Base-by-base conservation (phyloP, 64 coral and sea anemone species). In the Montipora efflorescens region DNA sequence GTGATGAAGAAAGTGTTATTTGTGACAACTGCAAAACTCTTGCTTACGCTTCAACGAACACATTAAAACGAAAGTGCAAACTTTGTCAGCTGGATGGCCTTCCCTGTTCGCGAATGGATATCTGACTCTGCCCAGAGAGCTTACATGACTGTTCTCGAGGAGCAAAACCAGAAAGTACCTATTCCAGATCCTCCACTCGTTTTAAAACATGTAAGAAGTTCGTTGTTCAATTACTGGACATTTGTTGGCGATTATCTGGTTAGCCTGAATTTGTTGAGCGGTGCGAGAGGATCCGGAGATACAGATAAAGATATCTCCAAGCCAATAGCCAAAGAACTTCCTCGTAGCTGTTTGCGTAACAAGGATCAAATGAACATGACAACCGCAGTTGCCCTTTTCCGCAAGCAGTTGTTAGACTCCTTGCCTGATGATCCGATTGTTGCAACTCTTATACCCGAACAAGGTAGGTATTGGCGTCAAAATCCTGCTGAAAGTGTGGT, bases 281-380 rank as follows among this genome's bases (percentile, higher is more conserved):
- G 44, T 75, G 90, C 69, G 1, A 23, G 67, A 10, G 79, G 48
- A 51, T 28, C 28, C 28, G 28, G 28, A 28, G 80, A 92, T 92
- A 11, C 21, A 8, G 16, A 92, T 76, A 53, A 85, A 46, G 14
- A 28, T 4, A 76, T 77, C 8, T 92, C 79, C 1, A 84, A 84
- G 80, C 80, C 80, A 61, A 92, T 92, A 11, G 90, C 90, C 47
- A 59, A 22, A 20, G 67, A 19, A 36, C 70, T 92, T 76, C 70
- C 90, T 5, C 68, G 80, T 3, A 84, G 79, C 45, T 74, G 67
- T 57, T 77, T 84, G 25, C 81, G 73, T 0, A 92, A 92, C 23
- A 85, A 92, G 73, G 90, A 92, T 44, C 90, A 92, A 47, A 92
- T 92, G 90, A 64, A 92, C 90, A 92, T 92, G 90, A 48, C 13